Evolutionary conservation across 2,888 invertebrate species (phyloP), one percentile per base, ranked within the genome.

Genomic region (Lysandra bellargus): DNA sequence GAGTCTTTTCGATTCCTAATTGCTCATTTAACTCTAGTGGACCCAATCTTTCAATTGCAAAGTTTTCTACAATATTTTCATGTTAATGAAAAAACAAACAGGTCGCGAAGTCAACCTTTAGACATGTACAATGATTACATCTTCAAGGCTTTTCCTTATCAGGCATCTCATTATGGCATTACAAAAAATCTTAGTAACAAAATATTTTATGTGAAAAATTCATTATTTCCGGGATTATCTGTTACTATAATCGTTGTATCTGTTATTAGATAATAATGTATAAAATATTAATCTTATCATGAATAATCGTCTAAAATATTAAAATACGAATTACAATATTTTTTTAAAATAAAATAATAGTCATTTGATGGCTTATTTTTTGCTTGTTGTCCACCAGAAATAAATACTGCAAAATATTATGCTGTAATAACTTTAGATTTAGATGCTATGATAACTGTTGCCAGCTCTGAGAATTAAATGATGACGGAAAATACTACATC

Each of bases 131-230:
- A 81, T 82, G 82, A 83, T 76, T 69, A 69, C 69, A 79, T 81
- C 82, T 80, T 86, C 88, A 89, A 89, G 89, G 89, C 84, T 87
- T 86, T 89, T 87, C 87, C 87, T 86, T 81, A 82, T 85, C 80
- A 82, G 78, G 85, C 69, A 85, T 86, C 83, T 85, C 80, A 80
- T 83, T 85, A 84, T 84, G 78, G 78, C 80, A 77, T 80, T 80
- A 83, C 84, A 85, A 85, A 83, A 81, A 78, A 76, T 79, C 72
- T 77, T 79, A 78, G 79, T 81, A 82, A 82, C 82, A 6, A 49
- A 44, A 30, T 75, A 75, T 76, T 76, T 57, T 57, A 57, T 53
- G 76, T 76, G 33, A 53, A 76, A 76, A 80, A 81, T 79, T 80
- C 76, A 78, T 78, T 79, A 77, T 81, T 80, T 80, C 69, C 73